Evolutionary conservation across 2,113 vertebrate species (phyloP).

Genomic region (Martes martes): DNA sequence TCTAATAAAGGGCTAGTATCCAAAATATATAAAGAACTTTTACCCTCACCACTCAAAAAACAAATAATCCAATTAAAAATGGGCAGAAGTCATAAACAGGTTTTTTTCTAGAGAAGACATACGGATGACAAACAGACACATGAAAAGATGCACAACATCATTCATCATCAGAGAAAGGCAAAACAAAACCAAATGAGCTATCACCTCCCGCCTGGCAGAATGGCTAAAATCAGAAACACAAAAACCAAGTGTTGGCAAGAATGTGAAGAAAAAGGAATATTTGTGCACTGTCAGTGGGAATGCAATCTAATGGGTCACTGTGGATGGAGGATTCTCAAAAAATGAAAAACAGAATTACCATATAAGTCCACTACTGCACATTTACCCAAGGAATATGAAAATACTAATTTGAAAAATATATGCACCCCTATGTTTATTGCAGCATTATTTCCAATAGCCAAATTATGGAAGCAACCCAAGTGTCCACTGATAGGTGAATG

Average conservation of each 20-base stretch:
- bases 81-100: background rate
- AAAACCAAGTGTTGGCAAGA: background rate
- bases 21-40: background rate
- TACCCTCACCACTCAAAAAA: background rate
- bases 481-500: background rate
- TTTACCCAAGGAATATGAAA: background rate
- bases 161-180: background rate
- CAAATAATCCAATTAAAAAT: background rate
- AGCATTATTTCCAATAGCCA: background rate
- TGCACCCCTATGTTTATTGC: background rate
- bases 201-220: background rate
- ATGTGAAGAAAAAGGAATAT: background rate
- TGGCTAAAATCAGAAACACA: background rate
- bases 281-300: background rate
- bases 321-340: background rate
- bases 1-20: background rate
- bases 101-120: background rate
- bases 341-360: background rate
- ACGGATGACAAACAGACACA: background rate
- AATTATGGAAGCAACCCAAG: background rate
- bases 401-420: background rate
- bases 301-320: background rate
- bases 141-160: background rate
- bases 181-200: background rate
- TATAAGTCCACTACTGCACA: background rate